Conservation (phyloP, 2,888 invertebrate species). For the Meganola albula region DNA sequence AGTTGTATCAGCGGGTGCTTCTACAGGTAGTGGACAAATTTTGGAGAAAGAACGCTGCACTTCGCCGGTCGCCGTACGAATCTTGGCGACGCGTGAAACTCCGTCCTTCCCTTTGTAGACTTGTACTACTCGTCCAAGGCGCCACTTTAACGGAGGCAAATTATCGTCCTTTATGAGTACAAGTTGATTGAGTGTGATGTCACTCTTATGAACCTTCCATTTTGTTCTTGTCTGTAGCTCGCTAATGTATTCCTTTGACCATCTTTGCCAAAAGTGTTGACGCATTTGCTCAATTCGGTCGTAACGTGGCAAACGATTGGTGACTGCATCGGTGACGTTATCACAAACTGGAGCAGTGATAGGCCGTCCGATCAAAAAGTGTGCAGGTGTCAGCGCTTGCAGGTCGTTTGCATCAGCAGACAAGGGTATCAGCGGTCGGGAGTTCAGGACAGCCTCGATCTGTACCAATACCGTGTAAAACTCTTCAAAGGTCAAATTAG, state of each 20-base stretch:
- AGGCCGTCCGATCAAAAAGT: neutral
- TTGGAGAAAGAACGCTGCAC: too few species aligned
- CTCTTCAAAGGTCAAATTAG: neutral
- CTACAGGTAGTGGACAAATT: too few species aligned
- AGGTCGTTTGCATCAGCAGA: neutral
- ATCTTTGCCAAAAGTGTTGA: slow-evolving; percentile 1
- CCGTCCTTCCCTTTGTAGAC: neutral
- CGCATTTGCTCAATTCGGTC: neutral
- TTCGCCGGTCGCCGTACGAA: neutral
- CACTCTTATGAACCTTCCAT: neutral
- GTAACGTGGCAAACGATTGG: neutral
- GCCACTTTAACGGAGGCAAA: neutral
- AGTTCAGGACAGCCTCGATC: neutral
- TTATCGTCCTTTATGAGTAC: neutral
- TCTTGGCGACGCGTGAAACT: neutral
- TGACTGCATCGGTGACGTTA: neutral
- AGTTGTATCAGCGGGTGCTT: too few species aligned
- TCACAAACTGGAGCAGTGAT: neutral
- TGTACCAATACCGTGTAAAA: neutral
- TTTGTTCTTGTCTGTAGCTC: neutral
- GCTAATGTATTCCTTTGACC: neutral
- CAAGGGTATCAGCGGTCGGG: neutral
- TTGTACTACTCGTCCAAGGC: neutral
- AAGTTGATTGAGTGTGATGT: neutral
- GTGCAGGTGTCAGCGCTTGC: neutral